Evolutionary conservation across 2,888 invertebrate species (phyloP), one percentile per base, ranked within the genome.

Genomic region (Troides aeacus): DNA sequence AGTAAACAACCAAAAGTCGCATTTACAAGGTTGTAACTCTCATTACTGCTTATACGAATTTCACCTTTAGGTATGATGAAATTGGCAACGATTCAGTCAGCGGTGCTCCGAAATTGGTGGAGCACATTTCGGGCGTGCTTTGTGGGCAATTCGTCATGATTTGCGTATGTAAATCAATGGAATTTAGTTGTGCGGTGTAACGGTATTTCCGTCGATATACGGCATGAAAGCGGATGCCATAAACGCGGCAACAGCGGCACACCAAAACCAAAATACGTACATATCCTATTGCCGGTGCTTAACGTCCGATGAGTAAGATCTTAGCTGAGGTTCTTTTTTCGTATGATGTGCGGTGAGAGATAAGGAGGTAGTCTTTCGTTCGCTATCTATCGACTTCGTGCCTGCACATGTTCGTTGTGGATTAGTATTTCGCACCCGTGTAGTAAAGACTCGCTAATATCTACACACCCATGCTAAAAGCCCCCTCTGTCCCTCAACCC

Each of bases 151-250:
- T 91, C 90, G 90, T 90, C 90, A 91, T 87, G 89, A 89, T 88
- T 90, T 88, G 89, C 89, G 90, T 90, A 92, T 91, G 90, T 89
- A 90, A 92, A 91, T 91, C 88, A 85, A 87, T 88, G 86, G 82
- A 88, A 87, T 90, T 90, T 83, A 87, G 89, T 84, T 87, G 87
- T 86, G 86, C 85, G 85, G 84, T 80, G 84, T 89, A 92, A 91
- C 92, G 90, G 92, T 90, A 90, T 91, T 91, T 90, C 88, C 84
- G 91, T 89, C 90, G 90, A 84, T 87, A 80, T 81, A 85, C 81
- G 83, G 83, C 91, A 90, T 91, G 92, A 92, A 92, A 84, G 87
- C 90, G 90, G 89, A 90, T 85, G 91, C 89, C 84, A 92, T 92
- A 92, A 92, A 92, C 91, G 90, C 85, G 90, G 85, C 89, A 90